phyloP scores from a whole-genome alignment of 2,888 invertebrate species.

The Punctoribates punctum region DNA sequence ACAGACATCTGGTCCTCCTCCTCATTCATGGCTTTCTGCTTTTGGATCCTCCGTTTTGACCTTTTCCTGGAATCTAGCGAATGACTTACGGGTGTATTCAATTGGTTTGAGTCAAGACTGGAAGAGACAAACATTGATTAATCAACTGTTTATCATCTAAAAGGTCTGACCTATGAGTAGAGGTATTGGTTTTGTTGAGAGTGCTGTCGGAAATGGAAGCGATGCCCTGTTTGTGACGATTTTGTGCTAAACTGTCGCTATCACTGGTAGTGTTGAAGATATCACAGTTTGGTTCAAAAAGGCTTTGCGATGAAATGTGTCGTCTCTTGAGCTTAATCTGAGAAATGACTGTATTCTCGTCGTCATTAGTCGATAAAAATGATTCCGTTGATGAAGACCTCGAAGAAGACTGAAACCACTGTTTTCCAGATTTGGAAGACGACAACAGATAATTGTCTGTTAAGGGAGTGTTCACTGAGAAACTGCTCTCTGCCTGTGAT shows the following conservation, averaged over 20 bases:
- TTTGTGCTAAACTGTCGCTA: constrained; percentile 1
- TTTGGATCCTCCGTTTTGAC: constrained; percentile 10
- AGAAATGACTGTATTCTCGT: constrained; percentile 18
- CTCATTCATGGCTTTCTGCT: constrained; percentile 28
- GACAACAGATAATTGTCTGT: neutral
- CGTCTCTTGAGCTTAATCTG: neutral
- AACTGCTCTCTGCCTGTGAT: neutral
- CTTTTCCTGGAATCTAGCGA: neutral
- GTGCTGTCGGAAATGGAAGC: constrained; percentile 25
- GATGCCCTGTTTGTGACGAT: constrained; percentile 8
- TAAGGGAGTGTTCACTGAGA: neutral
- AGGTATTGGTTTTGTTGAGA: neutral
- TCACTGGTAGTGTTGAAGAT: constrained; percentile 12
- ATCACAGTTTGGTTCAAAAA: constrained; percentile 11
- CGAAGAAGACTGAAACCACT: constrained; percentile 9
- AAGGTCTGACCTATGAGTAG: neutral
- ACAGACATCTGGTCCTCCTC: constrained; percentile 4
- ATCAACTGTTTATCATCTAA: neutral
- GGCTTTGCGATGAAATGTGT: constrained; percentile 25
- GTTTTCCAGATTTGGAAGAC: neutral
- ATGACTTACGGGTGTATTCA: neutral
- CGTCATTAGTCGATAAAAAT: constrained; percentile 25
- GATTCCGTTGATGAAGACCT: constrained; percentile 15
- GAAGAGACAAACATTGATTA: neutral
- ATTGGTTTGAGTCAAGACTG: constrained; percentile 10